Evolutionary conservation across 2,797 vertebrate species (phyloP).

Genomic region (Argya squamiceps): DNA sequence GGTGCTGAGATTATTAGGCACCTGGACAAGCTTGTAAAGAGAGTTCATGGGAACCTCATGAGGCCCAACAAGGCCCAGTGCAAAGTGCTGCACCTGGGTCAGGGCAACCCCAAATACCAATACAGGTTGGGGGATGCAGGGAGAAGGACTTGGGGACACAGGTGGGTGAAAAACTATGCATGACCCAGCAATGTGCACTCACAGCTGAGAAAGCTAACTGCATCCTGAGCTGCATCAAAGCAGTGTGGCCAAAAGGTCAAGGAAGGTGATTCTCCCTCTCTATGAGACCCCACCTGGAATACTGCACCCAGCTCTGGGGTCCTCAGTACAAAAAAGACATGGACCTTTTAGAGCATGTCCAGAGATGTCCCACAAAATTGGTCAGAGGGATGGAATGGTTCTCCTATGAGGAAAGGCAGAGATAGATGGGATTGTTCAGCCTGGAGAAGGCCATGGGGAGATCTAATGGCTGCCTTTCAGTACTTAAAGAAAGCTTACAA

Average conservation of each 20-base stretch:
- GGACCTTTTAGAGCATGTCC: accelerated
- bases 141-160: neutral
- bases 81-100: neutral
- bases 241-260: neutral
- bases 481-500: neutral
- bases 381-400: neutral
- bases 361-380: neutral
- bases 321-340: neutral
- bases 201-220: neutral
- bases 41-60: neutral
- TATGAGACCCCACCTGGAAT: neutral
- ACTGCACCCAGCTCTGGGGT: neutral
- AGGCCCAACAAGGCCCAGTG: neutral
- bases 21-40: neutral
- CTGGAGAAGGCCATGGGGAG: neutral
- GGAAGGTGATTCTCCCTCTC: neutral
- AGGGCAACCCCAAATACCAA: neutral
- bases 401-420: neutral
- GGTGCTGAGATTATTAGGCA: neutral
- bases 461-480: neutral
- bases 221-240: neutral
- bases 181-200: neutral
- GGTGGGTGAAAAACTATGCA: neutral
- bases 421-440: neutral
- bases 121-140: neutral